These are phyloP conservation scores for Lepidurus arcticus DNA, from an alignment of 1,140 invertebrate genomes.

Conservation along the genomic window DNA sequence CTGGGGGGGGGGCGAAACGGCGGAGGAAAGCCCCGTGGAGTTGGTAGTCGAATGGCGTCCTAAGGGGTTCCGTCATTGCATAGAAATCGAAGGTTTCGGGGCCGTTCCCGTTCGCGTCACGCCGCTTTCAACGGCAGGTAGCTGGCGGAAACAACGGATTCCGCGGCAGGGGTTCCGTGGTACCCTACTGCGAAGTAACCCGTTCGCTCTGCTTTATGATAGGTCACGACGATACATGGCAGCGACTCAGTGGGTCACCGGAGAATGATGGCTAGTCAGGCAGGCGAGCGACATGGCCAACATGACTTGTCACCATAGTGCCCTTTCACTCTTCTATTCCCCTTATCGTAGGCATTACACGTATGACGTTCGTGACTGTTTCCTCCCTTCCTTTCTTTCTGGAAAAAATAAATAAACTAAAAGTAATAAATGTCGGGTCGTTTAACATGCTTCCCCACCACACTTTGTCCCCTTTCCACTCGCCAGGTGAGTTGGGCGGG, in stretches of 20 bases:
- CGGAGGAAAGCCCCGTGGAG: neutral
- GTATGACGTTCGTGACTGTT: neutral
- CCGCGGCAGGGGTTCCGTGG: neutral
- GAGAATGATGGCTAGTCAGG: neutral
- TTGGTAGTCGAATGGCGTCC: constrained; percentile 15
- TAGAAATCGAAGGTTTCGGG: constrained; percentile 14
- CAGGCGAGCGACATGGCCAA: neutral
- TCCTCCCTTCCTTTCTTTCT: neutral
- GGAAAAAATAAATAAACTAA: no score
- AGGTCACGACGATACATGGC: constrained; percentile 7
- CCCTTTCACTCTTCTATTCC: neutral
- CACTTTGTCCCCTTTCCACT: neutral
- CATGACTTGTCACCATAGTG: neutral
- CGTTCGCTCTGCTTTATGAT: constrained; percentile 21
- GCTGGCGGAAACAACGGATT: constrained; percentile 20
- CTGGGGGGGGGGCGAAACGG: neutral
- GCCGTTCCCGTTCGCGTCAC: neutral
- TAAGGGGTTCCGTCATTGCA: constrained; percentile 21
- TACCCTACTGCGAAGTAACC: neutral
- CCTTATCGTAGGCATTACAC: neutral
- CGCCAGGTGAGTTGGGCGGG: neutral
- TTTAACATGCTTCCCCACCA: no score
- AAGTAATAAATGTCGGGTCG: no score
- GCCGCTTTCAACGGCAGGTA: constrained; percentile 16
- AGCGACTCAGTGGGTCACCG: neutral